Conservation (phyloP, 2,113 vertebrate genomes). For the Phaetusa simplex region DNA sequence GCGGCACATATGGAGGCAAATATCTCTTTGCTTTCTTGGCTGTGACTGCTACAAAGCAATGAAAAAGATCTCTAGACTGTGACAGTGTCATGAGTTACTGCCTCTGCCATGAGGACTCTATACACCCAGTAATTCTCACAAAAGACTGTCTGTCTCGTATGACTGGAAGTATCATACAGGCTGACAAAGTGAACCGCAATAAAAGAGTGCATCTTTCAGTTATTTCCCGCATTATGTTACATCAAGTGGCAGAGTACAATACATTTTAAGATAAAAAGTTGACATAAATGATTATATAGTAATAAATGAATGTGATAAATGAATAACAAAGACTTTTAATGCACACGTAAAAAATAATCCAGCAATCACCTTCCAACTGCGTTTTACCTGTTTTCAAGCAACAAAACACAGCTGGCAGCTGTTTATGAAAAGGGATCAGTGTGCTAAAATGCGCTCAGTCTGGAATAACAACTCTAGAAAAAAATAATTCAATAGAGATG, state of each 20-base stretch:
- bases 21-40: neutral
- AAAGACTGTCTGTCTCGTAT: neutral
- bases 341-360: neutral
- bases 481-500: neutral
- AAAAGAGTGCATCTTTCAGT: conserved; percentile 12
- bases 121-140: neutral
- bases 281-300: neutral
- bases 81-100: neutral
- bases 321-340: neutral
- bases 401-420: neutral
- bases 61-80: neutral
- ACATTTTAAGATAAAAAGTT: neutral
- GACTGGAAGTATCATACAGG: neutral
- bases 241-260: neutral
- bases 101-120: neutral
- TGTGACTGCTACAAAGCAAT: neutral
- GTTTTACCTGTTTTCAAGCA: conserved; percentile 1
- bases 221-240: neutral
- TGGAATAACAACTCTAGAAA: neutral
- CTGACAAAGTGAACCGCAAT: neutral
- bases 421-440: neutral
- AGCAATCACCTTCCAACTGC: neutral
- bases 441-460: neutral
- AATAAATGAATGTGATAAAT: conserved; percentile 31
- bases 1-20: neutral